Conservation (phyloP, 2,888 invertebrate species). For the Agapostemon virescens region DNA sequence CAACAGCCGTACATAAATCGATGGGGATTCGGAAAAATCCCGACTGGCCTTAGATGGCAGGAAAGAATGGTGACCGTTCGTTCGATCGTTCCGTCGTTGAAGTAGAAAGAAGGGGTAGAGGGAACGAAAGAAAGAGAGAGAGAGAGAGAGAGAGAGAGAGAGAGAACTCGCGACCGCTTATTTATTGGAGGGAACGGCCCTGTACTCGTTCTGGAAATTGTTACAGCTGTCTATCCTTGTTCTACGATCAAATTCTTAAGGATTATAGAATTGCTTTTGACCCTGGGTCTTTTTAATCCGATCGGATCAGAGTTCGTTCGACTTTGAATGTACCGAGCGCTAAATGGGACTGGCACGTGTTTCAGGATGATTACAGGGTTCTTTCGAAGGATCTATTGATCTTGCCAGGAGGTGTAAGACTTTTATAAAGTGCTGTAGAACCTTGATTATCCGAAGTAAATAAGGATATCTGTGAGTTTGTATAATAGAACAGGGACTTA, state of each 20-base stretch:
- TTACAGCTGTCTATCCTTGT: not conserved
- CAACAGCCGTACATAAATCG: constrained; percentile 58
- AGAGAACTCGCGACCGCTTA: constrained; percentile 23
- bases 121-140: not conserved
- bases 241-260: not conserved
- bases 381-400: not conserved
- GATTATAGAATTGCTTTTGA: not conserved
- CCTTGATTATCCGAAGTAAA: too few species aligned
- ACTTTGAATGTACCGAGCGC: not conserved
- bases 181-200: constrained; percentile 39
- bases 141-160: not conserved
- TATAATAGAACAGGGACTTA: too few species aligned
- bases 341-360: not conserved
- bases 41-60: constrained; percentile 38
- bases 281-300: not conserved
- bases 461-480: too few species aligned
- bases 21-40: constrained; percentile 36
- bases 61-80: constrained; percentile 46
- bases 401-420: not conserved
- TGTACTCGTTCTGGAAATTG: not conserved
- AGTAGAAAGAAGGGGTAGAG: not conserved
- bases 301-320: not conserved
- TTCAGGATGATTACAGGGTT: not conserved
- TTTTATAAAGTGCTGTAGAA: too few species aligned
- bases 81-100: constrained; percentile 5